A percentile compares a stretch with the other conserved stretches of the same genome.
Conservation (phyloP, 1,140 invertebrate species). For the Drosophila nikananu region DNA sequence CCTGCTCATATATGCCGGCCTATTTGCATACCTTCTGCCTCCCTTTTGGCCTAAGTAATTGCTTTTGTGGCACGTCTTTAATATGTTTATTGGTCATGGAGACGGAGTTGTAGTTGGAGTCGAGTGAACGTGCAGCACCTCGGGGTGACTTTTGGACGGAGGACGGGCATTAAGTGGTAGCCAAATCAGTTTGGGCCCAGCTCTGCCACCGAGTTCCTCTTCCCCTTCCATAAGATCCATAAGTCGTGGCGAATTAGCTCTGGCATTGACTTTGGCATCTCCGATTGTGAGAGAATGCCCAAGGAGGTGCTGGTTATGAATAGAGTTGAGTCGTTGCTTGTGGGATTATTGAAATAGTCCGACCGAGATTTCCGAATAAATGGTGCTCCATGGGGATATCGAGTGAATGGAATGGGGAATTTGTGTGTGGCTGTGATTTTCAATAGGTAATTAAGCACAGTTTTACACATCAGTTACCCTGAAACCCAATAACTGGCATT, state of each 20-base stretch:
- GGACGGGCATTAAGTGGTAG: slow-evolving; percentile 70
- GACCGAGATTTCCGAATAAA: slow-evolving; percentile 9
- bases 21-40: slow-evolving; percentile 39
- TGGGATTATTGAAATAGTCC: slow-evolving; percentile 17
- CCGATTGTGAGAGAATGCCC: slow-evolving; percentile 64
- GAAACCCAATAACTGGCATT: not conserved
- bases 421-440: slow-evolving; percentile 7
- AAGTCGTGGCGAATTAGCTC: slow-evolving; percentile 47
- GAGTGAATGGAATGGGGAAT: slow-evolving; percentile 2
- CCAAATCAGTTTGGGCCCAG: slow-evolving; percentile 55
- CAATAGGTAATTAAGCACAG: slow-evolving; percentile 21
- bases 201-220: slow-evolving; percentile 45
- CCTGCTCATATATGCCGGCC: slow-evolving; percentile 56
- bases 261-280: slow-evolving; percentile 64
- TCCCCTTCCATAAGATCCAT: not conserved
- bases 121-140: slow-evolving; percentile 63
- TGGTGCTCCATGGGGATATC: not conserved
- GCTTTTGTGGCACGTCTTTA: slow-evolving; percentile 60
- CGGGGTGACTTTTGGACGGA: slow-evolving; percentile 35
- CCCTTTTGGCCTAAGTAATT: slow-evolving; percentile 52
- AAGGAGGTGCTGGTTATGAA: slow-evolving; percentile 40
- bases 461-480: not conserved
- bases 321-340: slow-evolving; percentile 15
- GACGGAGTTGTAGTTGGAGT: not conserved
- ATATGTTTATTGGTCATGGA: slow-evolving; percentile 55